Evolutionary conservation across 2,888 invertebrate genomes (phyloP).

Genomic region (Eudemis profundana): DNA sequence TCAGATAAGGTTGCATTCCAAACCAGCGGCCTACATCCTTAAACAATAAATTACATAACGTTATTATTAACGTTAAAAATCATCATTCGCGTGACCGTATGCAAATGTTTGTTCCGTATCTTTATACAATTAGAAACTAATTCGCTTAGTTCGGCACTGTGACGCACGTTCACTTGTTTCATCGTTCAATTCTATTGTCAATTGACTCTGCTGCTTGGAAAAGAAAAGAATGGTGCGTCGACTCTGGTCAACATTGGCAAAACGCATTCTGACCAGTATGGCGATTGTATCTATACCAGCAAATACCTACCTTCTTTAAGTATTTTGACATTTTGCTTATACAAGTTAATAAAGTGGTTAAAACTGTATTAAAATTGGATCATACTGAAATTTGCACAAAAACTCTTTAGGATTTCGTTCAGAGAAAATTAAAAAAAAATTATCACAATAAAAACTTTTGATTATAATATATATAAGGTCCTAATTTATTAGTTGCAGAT

Average conservation of each 20-base stretch:
- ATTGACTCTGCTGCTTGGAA: not conserved
- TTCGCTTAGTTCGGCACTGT: slow-evolving; percentile 11
- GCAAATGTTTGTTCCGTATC: slow-evolving; percentile 10
- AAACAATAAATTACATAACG: no score
- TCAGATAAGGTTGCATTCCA: not conserved
- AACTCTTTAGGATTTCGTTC: no score
- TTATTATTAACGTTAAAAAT: not conserved
- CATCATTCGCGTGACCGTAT: slow-evolving; percentile 22
- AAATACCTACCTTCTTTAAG: no score
- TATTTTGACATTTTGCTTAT: no score
- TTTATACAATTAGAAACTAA: slow-evolving; percentile 25
- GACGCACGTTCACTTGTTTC: slow-evolving; percentile 24
- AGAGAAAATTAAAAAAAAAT: no score
- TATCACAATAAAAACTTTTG: no score
- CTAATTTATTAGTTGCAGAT: no score
- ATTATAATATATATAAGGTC: no score
- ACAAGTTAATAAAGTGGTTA: no score
- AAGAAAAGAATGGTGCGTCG: not conserved
- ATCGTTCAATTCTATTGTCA: not conserved
- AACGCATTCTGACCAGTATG: not conserved
- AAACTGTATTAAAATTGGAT: no score
- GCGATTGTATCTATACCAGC: no score
- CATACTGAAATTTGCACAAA: no score
- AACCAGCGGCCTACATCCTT: not conserved
- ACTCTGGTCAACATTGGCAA: not conserved